These are phyloP conservation scores for Psittacula cyanocephala DNA, from an alignment of 2,113 vertebrate genomes.

Conservation along the genomic window DNA sequence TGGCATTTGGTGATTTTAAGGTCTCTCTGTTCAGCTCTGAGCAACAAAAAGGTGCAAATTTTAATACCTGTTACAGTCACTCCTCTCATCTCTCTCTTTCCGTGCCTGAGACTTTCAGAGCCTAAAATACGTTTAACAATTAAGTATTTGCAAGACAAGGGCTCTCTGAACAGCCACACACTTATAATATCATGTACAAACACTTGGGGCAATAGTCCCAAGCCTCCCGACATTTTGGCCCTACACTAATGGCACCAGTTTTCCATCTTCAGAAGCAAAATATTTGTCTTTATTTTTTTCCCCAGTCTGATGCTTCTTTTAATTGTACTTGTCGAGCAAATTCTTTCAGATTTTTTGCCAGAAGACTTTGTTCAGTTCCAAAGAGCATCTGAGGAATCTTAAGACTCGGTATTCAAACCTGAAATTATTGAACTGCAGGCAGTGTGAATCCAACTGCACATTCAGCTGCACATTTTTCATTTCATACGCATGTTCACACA, in stretches of 20 bases:
- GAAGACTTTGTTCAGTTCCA: background rate
- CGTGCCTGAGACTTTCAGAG: background rate
- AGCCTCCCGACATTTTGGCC: background rate
- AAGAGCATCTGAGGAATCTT: background rate
- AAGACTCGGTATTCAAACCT: background rate
- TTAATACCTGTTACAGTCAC: constrained; percentile 19
- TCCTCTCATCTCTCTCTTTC: background rate
- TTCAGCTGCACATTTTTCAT: background rate
- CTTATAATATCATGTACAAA: background rate
- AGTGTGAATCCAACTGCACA: background rate
- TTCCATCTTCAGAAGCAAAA: background rate
- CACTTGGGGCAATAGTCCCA: background rate
- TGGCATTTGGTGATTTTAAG: background rate
- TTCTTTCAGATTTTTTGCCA: background rate
- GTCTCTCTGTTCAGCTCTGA: background rate
- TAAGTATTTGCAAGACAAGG: background rate
- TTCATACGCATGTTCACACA: background rate
- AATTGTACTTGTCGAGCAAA: background rate
- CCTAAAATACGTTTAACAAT: constrained; percentile 9
- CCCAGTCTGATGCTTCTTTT: background rate
- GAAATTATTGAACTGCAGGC: background rate
- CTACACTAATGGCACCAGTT: background rate
- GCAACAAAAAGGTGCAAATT: constrained; percentile 5
- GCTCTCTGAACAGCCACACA: background rate
- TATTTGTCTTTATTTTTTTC: background rate